A percentile compares a stretch with the other conserved stretches of the same genome.
These are phyloP conservation scores for Istiophorus platypterus DNA, from an alignment of 2,113 vertebrate species.

Conservation along the genomic window DNA sequence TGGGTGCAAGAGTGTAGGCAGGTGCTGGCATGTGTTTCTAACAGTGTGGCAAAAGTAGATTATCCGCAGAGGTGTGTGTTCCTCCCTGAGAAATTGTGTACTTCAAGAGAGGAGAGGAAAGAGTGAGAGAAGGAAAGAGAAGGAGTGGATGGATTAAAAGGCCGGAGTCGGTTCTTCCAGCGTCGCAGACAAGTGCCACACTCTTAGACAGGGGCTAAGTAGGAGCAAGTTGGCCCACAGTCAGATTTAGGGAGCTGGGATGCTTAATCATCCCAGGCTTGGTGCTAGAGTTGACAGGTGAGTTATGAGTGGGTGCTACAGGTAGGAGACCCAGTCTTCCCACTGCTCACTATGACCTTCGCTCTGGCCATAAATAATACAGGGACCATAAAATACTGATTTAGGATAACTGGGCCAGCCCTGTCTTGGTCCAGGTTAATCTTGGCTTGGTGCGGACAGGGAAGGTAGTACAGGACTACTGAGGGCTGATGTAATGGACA, in stretches of 20 bases:
- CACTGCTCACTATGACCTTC: constrained; percentile 75
- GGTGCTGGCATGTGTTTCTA: constrained; percentile 21
- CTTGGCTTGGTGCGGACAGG: constrained; percentile 7
- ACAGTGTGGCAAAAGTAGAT: constrained; percentile 31
- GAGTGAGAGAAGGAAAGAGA: neutral
- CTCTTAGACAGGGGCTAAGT: constrained; percentile 73
- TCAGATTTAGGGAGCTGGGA: constrained; percentile 61
- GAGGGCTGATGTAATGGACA: constrained; percentile 4
- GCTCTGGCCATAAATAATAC: constrained; percentile 77
- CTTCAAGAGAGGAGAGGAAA: constrained; percentile 41
- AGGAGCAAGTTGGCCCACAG: constrained; percentile 74
- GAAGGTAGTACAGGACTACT: neutral
- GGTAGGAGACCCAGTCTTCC: constrained; percentile 70
- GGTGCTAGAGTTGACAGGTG: constrained; percentile 72
- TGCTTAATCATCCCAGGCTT: constrained; percentile 77
- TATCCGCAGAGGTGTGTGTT: constrained; percentile 27
- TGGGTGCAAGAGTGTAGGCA: neutral
- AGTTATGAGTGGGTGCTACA: constrained; percentile 78
- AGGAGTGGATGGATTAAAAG: constrained; percentile 47
- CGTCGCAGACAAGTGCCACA: constrained; percentile 55
- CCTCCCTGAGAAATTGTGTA: constrained; percentile 37
- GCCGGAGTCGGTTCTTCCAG: constrained; percentile 59
- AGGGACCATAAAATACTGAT: constrained; percentile 75
- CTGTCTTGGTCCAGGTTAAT: constrained; percentile 42
- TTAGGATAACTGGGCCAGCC: constrained; percentile 63